Conservation (phyloP, 2,888 invertebrate species). For the Leptopterna dolabrata region DNA sequence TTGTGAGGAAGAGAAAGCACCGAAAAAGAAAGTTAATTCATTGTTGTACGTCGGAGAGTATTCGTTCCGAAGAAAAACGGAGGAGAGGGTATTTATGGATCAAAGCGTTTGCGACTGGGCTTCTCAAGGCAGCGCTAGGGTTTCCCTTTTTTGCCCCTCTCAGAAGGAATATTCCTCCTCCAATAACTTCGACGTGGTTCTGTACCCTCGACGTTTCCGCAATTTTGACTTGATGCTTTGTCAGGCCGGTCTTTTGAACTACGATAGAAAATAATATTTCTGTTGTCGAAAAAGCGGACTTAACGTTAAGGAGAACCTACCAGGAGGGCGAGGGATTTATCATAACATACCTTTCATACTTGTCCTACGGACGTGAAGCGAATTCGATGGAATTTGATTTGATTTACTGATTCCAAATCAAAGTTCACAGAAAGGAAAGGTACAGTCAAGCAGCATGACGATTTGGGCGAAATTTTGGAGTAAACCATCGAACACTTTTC, state of each 20-base stretch:
- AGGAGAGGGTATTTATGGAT: background rate
- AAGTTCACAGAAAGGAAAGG: too few relatives aligned
- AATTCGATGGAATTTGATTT: too few relatives aligned
- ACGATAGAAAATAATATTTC: too few relatives aligned
- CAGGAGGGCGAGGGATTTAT: too few relatives aligned
- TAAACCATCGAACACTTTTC: too few relatives aligned
- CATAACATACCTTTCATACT: too few relatives aligned
- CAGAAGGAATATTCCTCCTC: background rate
- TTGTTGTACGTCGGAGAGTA: background rate
- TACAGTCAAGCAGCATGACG: too few relatives aligned
- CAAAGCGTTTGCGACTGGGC: slow-evolving; percentile 7
- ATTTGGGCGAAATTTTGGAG: too few relatives aligned
- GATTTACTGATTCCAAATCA: too few relatives aligned
- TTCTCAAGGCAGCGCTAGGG: background rate
- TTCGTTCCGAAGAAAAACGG: background rate
- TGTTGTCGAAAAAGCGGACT: too few relatives aligned
- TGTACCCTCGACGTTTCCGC: background rate
- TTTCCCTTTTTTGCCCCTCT: background rate
- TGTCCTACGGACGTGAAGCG: too few relatives aligned
- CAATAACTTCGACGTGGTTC: background rate
- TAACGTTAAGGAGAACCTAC: too few relatives aligned
- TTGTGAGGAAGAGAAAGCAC: background rate
- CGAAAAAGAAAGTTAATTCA: background rate
- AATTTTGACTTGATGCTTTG: background rate
- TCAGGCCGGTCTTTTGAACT: background rate